These are phyloP conservation scores for Platorchestia sp. DNA, from an alignment of 1,140 invertebrate species.

Conservation along the genomic window DNA sequence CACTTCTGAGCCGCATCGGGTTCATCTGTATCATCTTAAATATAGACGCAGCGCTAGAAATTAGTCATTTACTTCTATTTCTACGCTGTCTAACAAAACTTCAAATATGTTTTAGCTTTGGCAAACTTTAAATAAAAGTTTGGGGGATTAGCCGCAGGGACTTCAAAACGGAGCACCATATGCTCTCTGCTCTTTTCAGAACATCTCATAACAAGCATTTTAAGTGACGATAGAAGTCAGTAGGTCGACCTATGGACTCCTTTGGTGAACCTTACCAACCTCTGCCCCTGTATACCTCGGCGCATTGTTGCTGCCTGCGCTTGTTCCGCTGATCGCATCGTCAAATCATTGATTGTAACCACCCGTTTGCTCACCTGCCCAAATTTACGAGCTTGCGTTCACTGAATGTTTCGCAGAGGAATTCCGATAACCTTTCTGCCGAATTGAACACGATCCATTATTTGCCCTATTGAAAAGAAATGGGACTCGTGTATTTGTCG, in stretches of 20 bases:
- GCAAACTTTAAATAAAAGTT: background rate
- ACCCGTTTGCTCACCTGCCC: background rate
- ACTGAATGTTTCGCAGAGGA: background rate
- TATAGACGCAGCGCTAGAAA: background rate
- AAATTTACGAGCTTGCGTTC: background rate
- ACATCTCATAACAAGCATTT: background rate
- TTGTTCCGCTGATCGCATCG: background rate
- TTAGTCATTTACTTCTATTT: background rate
- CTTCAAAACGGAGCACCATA: background rate
- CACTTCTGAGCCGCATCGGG: background rate
- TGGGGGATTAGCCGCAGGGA: background rate
- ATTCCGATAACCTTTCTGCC: background rate
- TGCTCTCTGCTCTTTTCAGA: background rate
- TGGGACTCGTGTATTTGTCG: background rate
- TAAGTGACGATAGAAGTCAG: background rate
- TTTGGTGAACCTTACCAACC: background rate
- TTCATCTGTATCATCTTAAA: background rate
- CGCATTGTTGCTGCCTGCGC: background rate
- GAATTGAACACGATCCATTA: background rate
- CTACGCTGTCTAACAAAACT: background rate
- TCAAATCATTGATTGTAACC: background rate
- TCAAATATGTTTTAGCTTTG: background rate
- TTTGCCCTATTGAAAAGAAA: background rate
- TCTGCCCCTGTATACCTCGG: background rate
- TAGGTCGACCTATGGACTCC: background rate